Base-by-base conservation (phyloP, 37 sponge, comb jelly and placozoan species). In the Spongilla lacustris region DNA sequence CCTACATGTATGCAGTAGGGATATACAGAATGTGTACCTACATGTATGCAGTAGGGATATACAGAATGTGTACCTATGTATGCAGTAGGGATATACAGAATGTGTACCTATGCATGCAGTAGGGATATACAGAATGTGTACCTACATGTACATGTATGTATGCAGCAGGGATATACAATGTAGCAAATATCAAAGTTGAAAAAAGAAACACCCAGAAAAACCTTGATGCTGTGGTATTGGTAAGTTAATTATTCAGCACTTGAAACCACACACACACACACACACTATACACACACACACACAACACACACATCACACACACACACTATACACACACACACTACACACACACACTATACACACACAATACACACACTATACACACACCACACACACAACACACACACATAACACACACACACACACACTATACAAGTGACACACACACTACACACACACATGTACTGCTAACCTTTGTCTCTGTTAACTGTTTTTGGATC, bases 401-500 rank as follows among this genome's bases (percentile, higher is more conserved):
- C 58, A 58, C 58, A 58, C 58, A 58, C 58, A 13, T 17, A 58
- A 10, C 58, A 58, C 58, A 58, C 58, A 58, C 58, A 58, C 58
- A 58, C 58, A 58, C 58, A 19, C 58, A 58, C 58, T 8, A 46
- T 8, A 46, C n/a, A n/a, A n/a, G n/a, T n/a, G n/a, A 58, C 58
- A 58, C 21, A 58, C 58, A 19, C 58, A 58, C 58, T 14, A 27
- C 29, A 70, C 27, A 29, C 29, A 70, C 27, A 78, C 58, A 36
- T 13, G 4, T 21, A 41, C 6, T 38, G 5, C 50, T 26, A 35
- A 87, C 88, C 81, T 76, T 88, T 13, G 84, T 89, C 29, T 79
- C 32, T 13, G 77, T 68, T 12, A 89, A 49, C 48, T 79, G 80
- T 2, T 46, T 34, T 29, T 74, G 75, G 26, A 89, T 68, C 34